Conservation (phyloP, 2,113 vertebrate genomes). For the Spea bombifrons region DNA sequence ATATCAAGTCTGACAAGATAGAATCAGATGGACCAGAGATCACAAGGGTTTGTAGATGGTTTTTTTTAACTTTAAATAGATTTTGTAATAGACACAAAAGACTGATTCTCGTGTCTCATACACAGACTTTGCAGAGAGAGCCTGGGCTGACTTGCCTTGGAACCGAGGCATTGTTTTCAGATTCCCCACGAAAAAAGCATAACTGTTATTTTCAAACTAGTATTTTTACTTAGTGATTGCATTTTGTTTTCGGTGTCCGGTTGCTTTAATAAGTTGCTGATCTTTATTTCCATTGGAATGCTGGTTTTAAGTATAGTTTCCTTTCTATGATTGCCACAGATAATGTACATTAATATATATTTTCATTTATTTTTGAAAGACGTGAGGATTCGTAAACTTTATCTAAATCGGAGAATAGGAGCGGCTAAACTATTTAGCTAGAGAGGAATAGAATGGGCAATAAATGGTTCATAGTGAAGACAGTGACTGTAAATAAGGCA, state of each 20-base stretch:
- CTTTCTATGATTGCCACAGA: no score
- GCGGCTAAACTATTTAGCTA: no score
- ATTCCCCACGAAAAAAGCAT: background rate
- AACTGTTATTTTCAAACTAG: no score
- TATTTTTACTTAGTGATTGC: background rate
- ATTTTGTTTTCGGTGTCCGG: constrained; percentile 22
- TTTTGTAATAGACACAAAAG: constrained; percentile 9
- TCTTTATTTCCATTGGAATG: background rate
- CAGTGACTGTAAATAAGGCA: background rate
- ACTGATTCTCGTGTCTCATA: constrained; percentile 7
- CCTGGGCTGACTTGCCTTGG: background rate
- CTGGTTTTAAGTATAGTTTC: no score
- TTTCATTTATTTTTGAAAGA: no score
- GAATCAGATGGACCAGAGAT: constrained; percentile 31
- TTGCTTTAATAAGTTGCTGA: constrained; percentile 21
- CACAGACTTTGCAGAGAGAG: background rate
- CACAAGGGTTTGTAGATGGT: constrained; percentile 14
- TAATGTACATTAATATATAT: background rate
- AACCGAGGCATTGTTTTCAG: background rate
- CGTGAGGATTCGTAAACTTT: no score
- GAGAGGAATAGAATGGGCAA: background rate
- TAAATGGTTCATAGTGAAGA: background rate
- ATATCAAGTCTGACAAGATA: constrained; percentile 33
- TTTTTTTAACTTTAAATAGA: constrained; percentile 18
- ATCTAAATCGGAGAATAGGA: no score